Base-by-base conservation (phyloP, 2,113 vertebrate genomes). In the Blennius ocellaris region DNA sequence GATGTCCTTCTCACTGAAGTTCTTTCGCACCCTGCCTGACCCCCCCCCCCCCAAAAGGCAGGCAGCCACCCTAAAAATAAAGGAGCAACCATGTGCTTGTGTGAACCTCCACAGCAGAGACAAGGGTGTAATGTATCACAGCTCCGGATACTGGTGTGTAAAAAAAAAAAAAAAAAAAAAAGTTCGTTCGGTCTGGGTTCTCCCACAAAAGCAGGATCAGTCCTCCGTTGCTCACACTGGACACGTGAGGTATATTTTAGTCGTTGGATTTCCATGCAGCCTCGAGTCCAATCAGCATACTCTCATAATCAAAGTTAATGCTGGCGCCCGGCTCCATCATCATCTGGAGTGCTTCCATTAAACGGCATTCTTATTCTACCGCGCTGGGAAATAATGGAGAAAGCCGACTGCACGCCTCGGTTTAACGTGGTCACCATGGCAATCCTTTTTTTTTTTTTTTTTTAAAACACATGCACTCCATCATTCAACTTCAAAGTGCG, bases 11-110 rank as follows among this genome's bases (percentile, higher is more conserved):
- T 47, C 80, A 63, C 62, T 59, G 74, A 85, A 78, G 83, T 87
- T 78, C 83, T 90, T 69, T 92, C 80, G 84, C 80, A 84, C 81
- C 76, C 67, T 70, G 88, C 78, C 80, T 70, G 76, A 88, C 85
- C 70, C 77, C 21, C 21, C 38, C 41, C 40, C 16, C 51, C n/a
- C n/a, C n/a, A n/a, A n/a, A 83, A 78, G 74, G 73, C 65, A 78
- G 74, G 73, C 65, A 67, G 49, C 60, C 6, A 8, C 82, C 82
- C 92, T 92, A 93, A 92, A 94, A 94, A 94, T 93, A 93, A 90
- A 89, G 85, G 63, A 72, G 57, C 64, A 70, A 30, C 86, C 86
- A 73, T 70, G 73, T 62, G 78, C 70, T 54, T 70, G 58, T 43
- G 50, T 69, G 7, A 44, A 44, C 69, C 63, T 59, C 53, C 36